Evolutionary conservation across 2,113 vertebrate species (phyloP).

Genomic region (Gymnocephalus cernua): DNA sequence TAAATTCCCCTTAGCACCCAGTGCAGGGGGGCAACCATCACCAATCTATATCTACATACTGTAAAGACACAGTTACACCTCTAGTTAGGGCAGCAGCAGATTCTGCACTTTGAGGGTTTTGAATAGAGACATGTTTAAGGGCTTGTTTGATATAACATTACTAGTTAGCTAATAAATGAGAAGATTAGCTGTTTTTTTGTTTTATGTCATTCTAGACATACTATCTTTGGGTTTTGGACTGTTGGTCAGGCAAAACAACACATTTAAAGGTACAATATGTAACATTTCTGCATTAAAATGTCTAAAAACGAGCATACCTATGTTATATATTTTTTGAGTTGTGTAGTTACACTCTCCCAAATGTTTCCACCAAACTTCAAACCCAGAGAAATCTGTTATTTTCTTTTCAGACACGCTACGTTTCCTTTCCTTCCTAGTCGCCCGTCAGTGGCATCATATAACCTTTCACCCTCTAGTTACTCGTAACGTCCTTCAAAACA

Average conservation of each 20-base stretch:
- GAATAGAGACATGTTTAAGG: neutral
- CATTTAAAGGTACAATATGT: no score
- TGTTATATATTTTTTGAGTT: no score
- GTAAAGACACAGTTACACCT: neutral
- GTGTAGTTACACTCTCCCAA: no score
- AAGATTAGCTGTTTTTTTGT: neutral
- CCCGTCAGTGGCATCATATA: no score
- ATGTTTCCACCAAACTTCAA: no score
- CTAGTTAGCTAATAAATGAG: neutral
- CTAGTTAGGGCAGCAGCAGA: neutral
- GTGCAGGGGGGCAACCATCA: conserved; percentile 10
- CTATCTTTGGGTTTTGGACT: neutral
- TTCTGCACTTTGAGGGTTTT: neutral
- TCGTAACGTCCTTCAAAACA: no score
- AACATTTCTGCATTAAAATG: no score
- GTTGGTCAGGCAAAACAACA: neutral
- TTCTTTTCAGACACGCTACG: no score
- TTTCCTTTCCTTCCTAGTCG: no score
- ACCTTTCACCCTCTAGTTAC: no score
- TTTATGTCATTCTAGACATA: neutral
- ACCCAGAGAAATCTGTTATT: no score
- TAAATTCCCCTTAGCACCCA: conserved; percentile 37
- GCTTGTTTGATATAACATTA: neutral
- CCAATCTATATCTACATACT: conserved; percentile 5
- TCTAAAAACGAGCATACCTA: no score